These are phyloP conservation scores for Alloscopus bannaensis DNA, from an alignment of 2,888 invertebrate species.

Conservation along the genomic window DNA sequence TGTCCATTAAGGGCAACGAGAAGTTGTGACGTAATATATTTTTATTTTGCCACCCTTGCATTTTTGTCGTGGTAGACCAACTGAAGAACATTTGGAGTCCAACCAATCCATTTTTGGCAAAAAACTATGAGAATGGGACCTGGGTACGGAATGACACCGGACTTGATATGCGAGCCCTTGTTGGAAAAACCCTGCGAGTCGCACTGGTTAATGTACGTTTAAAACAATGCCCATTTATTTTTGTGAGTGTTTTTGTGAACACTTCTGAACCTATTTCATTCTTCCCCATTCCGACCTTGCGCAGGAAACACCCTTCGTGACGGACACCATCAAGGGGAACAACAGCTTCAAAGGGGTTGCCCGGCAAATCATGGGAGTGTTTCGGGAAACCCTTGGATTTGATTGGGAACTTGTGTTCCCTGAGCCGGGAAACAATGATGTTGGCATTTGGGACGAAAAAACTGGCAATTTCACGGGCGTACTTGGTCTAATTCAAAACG, in stretches of 20 bases:
- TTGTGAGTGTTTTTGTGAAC: too few species aligned
- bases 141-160: constrained; percentile 62
- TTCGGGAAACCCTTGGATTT: constrained; percentile 84
- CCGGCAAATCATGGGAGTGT: constrained; percentile 83
- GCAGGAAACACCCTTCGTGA: constrained; percentile 72
- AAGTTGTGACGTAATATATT: neutral
- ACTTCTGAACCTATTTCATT: neutral
- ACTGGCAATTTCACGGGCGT: constrained; percentile 78
- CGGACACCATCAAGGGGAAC: constrained; percentile 28
- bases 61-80: constrained; percentile 68
- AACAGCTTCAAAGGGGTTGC: constrained; percentile 80
- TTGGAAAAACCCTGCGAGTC: constrained; percentile 63
- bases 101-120: constrained; percentile 70
- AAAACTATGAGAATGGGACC: constrained; percentile 67
- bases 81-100: constrained; percentile 73
- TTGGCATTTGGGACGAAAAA: constrained; percentile 77
- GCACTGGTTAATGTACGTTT: constrained; percentile 68
- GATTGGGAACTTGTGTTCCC: constrained; percentile 84
- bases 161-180: constrained; percentile 59
- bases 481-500: constrained; percentile 80
- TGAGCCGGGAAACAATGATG: constrained; percentile 77
- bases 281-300: neutral
- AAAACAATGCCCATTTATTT: neutral
- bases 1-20: neutral
- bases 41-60: neutral